Evolutionary conservation across 1,140 invertebrate genomes (phyloP).

Genomic region (Mercenaria mercenaria): DNA sequence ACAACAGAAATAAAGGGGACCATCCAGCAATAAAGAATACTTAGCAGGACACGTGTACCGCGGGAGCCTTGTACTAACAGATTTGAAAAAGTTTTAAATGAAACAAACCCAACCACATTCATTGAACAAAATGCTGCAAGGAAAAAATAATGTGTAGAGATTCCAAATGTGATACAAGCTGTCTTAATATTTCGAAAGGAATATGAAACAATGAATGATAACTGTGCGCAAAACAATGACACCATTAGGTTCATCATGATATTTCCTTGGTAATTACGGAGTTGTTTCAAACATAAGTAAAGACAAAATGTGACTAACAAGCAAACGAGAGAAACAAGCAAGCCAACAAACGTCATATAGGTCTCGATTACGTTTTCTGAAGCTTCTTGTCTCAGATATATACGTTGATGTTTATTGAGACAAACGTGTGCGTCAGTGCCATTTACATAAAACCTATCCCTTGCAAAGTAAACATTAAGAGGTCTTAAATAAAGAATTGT

Average conservation of each 20-base stretch:
- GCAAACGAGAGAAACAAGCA: background rate
- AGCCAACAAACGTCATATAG: background rate
- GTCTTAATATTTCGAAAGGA: background rate
- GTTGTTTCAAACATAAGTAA: background rate
- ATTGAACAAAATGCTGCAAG: background rate
- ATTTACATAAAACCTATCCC: background rate
- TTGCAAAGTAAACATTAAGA: background rate
- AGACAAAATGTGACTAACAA: background rate
- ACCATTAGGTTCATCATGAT: background rate
- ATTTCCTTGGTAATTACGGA: background rate
- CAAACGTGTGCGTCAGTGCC: background rate
- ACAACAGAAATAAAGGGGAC: background rate
- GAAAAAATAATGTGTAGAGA: background rate
- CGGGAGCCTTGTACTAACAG: background rate
- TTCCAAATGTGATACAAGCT: background rate
- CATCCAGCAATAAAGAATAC: background rate
- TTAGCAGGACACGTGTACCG: background rate
- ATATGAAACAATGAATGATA: background rate
- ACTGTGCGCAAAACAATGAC: background rate
- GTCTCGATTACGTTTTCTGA: background rate
- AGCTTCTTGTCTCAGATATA: background rate
- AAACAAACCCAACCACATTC: background rate
- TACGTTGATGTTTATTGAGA: background rate
- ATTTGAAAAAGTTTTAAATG: background rate
- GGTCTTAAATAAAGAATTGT: background rate